These are phyloP conservation scores for Stegodyphus dumicola DNA, from an alignment of 1,140 invertebrate species.

Conservation along the genomic window DNA sequence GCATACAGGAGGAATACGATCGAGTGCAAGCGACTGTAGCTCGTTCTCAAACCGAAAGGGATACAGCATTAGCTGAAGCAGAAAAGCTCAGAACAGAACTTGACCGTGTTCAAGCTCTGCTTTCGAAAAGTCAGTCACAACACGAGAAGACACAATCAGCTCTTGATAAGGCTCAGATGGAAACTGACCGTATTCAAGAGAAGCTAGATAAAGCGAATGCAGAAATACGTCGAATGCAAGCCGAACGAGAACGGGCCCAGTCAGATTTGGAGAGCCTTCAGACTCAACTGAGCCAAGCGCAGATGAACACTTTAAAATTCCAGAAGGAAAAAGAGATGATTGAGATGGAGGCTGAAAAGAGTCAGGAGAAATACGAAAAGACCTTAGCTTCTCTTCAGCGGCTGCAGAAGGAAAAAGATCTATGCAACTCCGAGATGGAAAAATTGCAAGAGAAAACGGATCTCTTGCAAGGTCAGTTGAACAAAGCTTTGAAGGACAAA, in stretches of 20 bases:
- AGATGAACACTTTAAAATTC: constrained; percentile 84
- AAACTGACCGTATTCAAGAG: constrained; percentile 90
- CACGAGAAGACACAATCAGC: constrained; percentile 89
- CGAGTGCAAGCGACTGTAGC: constrained; percentile 66
- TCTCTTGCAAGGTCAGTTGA: constrained; percentile 80
- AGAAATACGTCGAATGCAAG: constrained; percentile 82
- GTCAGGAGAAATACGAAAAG: constrained; percentile 90
- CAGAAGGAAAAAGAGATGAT: constrained; percentile 90
- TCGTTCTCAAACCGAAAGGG: constrained; percentile 86
- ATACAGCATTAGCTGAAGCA: constrained; percentile 84
- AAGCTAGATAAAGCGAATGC: constrained; percentile 84
- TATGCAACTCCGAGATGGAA: constrained; percentile 81
- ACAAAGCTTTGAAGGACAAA: constrained; percentile 85
- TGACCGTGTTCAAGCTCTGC: constrained; percentile 86
- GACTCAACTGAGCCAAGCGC: constrained; percentile 85
- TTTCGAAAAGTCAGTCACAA: constrained; percentile 88
- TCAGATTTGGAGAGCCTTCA: constrained; percentile 85
- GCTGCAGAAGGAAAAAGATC: constrained; percentile 88
- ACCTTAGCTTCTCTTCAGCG: constrained; percentile 78
- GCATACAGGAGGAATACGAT: constrained; percentile 87
- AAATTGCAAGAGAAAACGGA: constrained; percentile 84
- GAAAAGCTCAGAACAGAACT: constrained; percentile 92
- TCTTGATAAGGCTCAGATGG: constrained; percentile 88
- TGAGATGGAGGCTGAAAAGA: constrained; percentile 84
- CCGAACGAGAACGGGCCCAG: constrained; percentile 83